phyloP scores from a whole-genome alignment of 2,797 vertebrate species.

The Chloroceryle inda region DNA sequence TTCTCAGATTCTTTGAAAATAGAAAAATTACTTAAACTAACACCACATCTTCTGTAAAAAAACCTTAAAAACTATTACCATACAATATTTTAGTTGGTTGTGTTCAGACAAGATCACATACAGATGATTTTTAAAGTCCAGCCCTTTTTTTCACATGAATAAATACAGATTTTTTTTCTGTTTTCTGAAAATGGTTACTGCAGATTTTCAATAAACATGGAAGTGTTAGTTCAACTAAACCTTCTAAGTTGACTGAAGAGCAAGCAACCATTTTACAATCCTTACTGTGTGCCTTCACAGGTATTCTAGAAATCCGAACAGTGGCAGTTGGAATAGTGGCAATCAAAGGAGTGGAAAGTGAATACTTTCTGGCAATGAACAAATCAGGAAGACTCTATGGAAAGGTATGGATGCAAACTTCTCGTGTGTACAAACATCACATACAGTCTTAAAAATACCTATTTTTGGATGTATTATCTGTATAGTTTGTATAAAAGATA shows the following conservation, averaged over 20 bases:
- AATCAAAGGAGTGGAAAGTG: slow-evolving; percentile 97
- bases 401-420: slow-evolving; percentile 86
- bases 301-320: slow-evolving; percentile 97
- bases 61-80: slow-evolving; percentile 49
- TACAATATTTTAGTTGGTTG: slow-evolving; percentile 62
- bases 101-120: slow-evolving; percentile 19
- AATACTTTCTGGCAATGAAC: slow-evolving; percentile 96
- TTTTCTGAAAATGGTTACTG: slow-evolving; percentile 76
- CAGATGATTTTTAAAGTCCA: slow-evolving; percentile 58
- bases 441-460: accelerated
- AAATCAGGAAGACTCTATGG: slow-evolving; percentile 93
- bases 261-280: slow-evolving; percentile 17
- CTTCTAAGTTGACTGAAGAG: slow-evolving; percentile 43
- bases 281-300: slow-evolving; percentile 82
- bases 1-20: not conserved
- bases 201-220: slow-evolving; percentile 73
- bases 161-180: slow-evolving; percentile 66
- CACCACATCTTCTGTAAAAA: slow-evolving; percentile 18
- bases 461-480: not conserved
- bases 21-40: not conserved
- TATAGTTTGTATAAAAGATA: not conserved
- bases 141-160: slow-evolving; percentile 77
- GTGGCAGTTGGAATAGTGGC: slow-evolving; percentile 96
- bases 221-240: slow-evolving; percentile 74
- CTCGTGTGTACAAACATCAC: not conserved